phyloP scores from a whole-genome alignment of 2,113 vertebrate genomes.

The Gadus chalcogrammus region DNA sequence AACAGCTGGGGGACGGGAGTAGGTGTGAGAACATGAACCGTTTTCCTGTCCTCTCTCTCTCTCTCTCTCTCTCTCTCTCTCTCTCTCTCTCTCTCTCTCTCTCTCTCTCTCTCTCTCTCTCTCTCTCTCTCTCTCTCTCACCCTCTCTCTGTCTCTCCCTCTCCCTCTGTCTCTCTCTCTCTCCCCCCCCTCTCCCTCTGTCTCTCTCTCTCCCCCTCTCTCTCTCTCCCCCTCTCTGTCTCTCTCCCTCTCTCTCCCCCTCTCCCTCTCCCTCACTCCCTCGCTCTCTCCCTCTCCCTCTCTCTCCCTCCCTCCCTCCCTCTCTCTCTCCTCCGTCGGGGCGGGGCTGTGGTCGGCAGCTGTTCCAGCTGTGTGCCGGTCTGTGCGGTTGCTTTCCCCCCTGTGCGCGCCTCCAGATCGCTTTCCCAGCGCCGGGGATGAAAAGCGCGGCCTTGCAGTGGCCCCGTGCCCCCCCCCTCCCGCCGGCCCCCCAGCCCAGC shows the following conservation, averaged over 20 bases:
- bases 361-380: not conserved
- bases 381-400: constrained; percentile 28
- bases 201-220: constrained; percentile 19
- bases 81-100: constrained; percentile 28
- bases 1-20: constrained; percentile 32
- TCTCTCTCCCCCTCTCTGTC: no score
- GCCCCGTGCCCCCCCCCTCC: constrained; percentile 46
- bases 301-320: no score
- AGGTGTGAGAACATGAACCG: constrained; percentile 60
- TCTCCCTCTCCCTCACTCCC: constrained; percentile 46
- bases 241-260: constrained; percentile 19
- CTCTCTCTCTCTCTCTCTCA: no score
- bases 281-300: constrained; percentile 15
- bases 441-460: constrained; percentile 58
- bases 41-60: constrained; percentile 15
- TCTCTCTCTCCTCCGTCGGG: constrained; percentile 25
- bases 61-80: constrained; percentile 50
- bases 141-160: no score
- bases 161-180: constrained; percentile 50
- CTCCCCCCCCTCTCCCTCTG: no score
- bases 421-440: constrained; percentile 63
- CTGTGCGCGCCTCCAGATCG: constrained; percentile 45
- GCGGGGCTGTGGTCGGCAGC: constrained; percentile 39
- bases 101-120: no score
- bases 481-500: no score